Base-by-base conservation (phyloP, 2,888 invertebrate species). In the Mellilla xanthometata region DNA sequence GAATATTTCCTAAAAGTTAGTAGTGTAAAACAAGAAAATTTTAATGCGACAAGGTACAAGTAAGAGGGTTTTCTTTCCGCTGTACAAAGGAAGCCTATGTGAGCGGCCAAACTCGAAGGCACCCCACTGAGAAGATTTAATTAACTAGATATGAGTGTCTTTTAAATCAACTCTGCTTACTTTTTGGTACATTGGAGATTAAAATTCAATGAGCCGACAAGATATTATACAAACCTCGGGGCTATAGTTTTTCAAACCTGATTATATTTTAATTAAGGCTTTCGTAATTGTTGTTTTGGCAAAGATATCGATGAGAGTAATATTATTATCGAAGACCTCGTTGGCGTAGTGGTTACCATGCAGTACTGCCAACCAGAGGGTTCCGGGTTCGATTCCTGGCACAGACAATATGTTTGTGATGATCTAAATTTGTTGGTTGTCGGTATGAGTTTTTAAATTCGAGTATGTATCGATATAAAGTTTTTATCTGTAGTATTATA, bases 91-190 rank as follows among this genome's bases (percentile, higher is more conserved):
- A 76, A 70, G 67, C 59, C 75, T 80, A 76, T 63, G 68, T 68
- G 57, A 69, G 68, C 70, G 48, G 40, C 63, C 71, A 68, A 76
- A 73, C 76, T 75, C 68, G 62, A 67, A 77, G 80, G 80, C 83
- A 65, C 81, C 87, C 86, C 65, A 75, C 84, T 72, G 86, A 72
- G 79, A 65, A 81, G 88, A 89, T 89, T 89, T 89, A 88, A 89
- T 89, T 89, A 89, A 88, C 84, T 78, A 87, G 88, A 89, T 88
- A 89, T 82, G 84, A 75, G 76, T 77, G 81, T 83, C 83, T 84
- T 86, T 85, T 76, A 85, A 81, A 85, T 80, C 78, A 77, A 77
- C 80, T 79, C 76, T 68, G 77, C 80, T 81, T 72, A 84, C 81
- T 83, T 85, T 86, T 85, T 68, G 80, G 81, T 75, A 78, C 77